Evolutionary conservation across 2,113 vertebrate genomes (phyloP).

Genomic region (Triplophysa siluroides): DNA sequence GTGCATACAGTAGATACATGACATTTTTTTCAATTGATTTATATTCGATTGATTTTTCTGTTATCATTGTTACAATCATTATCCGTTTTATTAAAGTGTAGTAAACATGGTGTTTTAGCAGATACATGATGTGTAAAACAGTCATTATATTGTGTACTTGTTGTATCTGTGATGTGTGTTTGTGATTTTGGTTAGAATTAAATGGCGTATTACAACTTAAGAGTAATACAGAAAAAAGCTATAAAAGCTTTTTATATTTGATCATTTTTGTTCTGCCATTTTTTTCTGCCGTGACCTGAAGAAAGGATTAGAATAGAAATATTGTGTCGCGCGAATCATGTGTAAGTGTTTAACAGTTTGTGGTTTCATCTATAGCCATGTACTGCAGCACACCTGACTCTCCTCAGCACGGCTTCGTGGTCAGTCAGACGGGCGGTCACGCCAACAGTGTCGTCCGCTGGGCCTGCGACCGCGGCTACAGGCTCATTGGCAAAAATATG

Average conservation of each 20-base stretch:
- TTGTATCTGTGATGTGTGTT: neutral
- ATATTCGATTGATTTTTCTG: too few species aligned
- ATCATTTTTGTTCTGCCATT: too few species aligned
- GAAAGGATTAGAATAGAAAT: too few species aligned
- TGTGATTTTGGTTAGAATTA: too few species aligned
- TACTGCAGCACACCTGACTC: conserved; percentile 98
- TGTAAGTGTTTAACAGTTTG: neutral
- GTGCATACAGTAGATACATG: too few species aligned
- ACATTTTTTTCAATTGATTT: too few species aligned
- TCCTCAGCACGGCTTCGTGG: conserved; percentile 91
- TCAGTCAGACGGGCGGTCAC: conserved; percentile 94
- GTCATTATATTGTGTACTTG: neutral
- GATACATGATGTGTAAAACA: neutral
- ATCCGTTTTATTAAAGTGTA: too few species aligned
- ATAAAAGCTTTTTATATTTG: too few species aligned
- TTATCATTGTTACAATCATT: too few species aligned
- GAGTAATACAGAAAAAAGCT: neutral
- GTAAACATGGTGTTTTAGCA: neutral
- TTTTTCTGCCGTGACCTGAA: too few species aligned
- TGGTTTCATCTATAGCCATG: conserved; percentile 73
- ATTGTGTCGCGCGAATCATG: neutral
- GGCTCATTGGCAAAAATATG: conserved; percentile 87
- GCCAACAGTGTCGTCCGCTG: conserved; percentile 93
- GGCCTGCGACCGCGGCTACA: conserved; percentile 94
- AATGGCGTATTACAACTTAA: too few species aligned